Evolutionary conservation across 2,797 vertebrate species (phyloP).

Genomic region (Enteromius trimaculatus): DNA sequence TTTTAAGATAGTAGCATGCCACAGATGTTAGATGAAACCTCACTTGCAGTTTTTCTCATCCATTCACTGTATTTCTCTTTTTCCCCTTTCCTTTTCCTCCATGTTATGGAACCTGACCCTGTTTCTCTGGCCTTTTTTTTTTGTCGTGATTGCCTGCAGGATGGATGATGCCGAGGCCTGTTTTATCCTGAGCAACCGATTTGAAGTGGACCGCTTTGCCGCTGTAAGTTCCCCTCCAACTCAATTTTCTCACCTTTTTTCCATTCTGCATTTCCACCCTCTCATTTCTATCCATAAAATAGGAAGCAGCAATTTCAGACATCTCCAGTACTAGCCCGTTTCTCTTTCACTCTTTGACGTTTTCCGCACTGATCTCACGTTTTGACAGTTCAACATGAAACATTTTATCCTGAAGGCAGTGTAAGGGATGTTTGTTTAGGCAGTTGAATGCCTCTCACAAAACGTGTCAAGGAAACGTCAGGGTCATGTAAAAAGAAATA

Average conservation of each 20-base stretch:
- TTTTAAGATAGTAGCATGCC: not conserved
- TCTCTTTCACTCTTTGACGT: not conserved
- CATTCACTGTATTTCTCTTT: slow-evolving; percentile 11
- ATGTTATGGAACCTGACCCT: slow-evolving; percentile 42
- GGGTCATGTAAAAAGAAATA: not conserved
- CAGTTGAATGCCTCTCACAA: not conserved
- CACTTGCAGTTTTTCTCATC: slow-evolving; percentile 32
- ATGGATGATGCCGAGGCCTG: slow-evolving; percentile 88
- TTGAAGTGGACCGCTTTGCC: slow-evolving; percentile 87
- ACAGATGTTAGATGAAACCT: not conserved
- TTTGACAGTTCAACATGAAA: slow-evolving; percentile 18
- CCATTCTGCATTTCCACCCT: slow-evolving; percentile 12
- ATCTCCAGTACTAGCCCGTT: not conserved
- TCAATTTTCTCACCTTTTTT: not conserved
- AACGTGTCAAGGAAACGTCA: not conserved
- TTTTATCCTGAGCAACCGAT: slow-evolving; percentile 88
- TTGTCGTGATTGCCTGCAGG: slow-evolving; percentile 71
- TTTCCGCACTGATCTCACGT: slow-evolving; percentile 3
- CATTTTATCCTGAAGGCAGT: slow-evolving; percentile 14
- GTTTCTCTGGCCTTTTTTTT: slow-evolving; percentile 40
- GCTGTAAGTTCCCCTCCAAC: slow-evolving; percentile 76
- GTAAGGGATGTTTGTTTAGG: not conserved
- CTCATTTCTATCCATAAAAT: slow-evolving; percentile 9
- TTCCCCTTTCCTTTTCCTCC: not conserved
- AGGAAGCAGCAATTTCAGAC: not conserved